Conservation (phyloP, 2,888 invertebrate genomes). For the Cremastobaeus sp. region DNA sequence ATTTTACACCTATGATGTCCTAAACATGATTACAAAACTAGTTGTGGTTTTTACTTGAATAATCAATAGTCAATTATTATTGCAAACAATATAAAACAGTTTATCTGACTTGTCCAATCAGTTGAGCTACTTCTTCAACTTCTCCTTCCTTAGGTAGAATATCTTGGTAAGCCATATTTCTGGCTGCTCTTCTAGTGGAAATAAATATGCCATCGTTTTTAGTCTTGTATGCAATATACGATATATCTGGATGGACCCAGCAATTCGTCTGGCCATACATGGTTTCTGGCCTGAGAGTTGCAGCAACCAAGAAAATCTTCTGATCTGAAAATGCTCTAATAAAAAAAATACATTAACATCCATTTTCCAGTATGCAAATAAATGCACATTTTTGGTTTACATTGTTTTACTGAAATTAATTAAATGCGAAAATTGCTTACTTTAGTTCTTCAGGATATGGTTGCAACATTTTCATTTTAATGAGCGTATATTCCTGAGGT, state of each 20-base stretch:
- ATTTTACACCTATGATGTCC: slow-evolving; percentile 89
- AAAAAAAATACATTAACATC: no score
- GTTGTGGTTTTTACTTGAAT: neutral
- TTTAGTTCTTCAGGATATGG: slow-evolving; percentile 86
- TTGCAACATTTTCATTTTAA: slow-evolving; percentile 92
- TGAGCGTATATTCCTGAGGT: slow-evolving; percentile 97
- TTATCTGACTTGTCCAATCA: slow-evolving; percentile 82
- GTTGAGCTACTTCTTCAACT: slow-evolving; percentile 83
- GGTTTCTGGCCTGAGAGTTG: slow-evolving; percentile 98
- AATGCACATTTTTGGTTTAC: no score
- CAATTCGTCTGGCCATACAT: slow-evolving; percentile 99
- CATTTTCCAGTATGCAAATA: neutral
- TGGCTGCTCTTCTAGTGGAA: slow-evolving; percentile 91
- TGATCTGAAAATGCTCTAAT: slow-evolving; percentile 35
- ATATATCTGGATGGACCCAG: slow-evolving; percentile 97
- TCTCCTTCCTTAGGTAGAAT: slow-evolving; percentile 90
- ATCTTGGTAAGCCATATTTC: slow-evolving; percentile 97
- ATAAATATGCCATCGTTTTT: slow-evolving; percentile 88
- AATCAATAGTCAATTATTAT: slow-evolving; percentile 3
- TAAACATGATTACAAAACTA: slow-evolving; percentile 61
- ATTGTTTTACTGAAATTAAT: no score
- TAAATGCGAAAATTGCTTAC: slow-evolving; percentile 76
- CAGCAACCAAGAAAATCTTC: slow-evolving; percentile 93
- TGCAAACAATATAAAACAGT: slow-evolving; percentile 21
- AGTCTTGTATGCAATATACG: slow-evolving; percentile 91